Evolutionary conservation across 2,888 invertebrate genomes (phyloP).

Genomic region (Gymnosoma rotundatum): DNA sequence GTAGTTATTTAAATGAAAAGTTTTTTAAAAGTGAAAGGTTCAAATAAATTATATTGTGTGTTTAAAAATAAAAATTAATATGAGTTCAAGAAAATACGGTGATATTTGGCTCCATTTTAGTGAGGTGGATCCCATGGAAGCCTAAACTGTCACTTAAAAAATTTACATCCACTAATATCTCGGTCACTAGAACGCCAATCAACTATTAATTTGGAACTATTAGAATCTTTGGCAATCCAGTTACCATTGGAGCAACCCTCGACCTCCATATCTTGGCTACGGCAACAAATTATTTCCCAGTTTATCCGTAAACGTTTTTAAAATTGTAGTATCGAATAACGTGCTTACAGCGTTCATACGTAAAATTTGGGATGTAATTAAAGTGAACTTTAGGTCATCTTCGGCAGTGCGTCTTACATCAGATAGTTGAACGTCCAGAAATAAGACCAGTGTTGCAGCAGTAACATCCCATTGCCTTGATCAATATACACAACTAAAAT

Average conservation of each 20-base stretch:
- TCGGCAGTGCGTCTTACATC: conserved; percentile 25
- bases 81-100: too few species aligned
- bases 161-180: not conserved
- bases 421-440: conserved; percentile 52
- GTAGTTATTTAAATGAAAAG: not conserved
- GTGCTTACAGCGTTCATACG: conserved; percentile 1
- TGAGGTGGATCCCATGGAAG: conserved; percentile 11
- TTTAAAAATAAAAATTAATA: too few species aligned
- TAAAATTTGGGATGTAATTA: conserved; percentile 1
- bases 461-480: conserved; percentile 56
- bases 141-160: not conserved
- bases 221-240: not conserved
- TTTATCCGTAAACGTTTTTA: conserved; percentile 4
- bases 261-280: not conserved
- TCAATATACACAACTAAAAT: conserved; percentile 9
- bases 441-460: conserved; percentile 32
- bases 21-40: not conserved
- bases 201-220: not conserved
- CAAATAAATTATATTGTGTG: not conserved
- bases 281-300: not conserved
- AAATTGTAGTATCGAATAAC: conserved; percentile 7
- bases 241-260: not conserved
- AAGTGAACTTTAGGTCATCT: not conserved
- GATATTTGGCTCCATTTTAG: conserved; percentile 2
- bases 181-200: conserved; percentile 1